Conservation (phyloP, 2,888 invertebrate species). For the Dinocampus coccinellae region DNA sequence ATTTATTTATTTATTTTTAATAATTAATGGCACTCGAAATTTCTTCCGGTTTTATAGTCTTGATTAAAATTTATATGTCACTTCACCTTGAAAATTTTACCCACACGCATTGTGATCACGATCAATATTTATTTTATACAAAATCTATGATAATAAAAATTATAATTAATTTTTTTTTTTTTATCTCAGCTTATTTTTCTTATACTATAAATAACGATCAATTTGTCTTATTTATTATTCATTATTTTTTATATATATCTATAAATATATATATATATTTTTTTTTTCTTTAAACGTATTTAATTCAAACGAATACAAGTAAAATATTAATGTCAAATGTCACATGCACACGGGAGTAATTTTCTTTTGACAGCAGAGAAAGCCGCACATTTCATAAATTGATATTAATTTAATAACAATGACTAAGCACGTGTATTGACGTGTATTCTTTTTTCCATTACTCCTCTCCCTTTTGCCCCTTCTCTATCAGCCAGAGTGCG, state of each 20-base stretch:
- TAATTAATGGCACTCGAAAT: constrained; percentile 2
- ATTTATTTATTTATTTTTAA: neutral
- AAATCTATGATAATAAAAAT: constrained; percentile 11
- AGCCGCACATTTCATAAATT: constrained; percentile 40
- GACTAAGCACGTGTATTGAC: constrained; percentile 40
- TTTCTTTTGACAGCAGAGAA: constrained; percentile 39
- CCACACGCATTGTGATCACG: constrained; percentile 1
- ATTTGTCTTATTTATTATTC: neutral
- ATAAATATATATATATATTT: too few species aligned
- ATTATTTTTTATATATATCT: neutral
- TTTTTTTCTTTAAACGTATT: too few species aligned
- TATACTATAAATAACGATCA: neutral
- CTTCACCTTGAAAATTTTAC: constrained; percentile 26
- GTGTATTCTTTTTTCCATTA: constrained; percentile 28
- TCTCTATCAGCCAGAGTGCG: too few species aligned
- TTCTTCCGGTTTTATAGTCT: neutral
- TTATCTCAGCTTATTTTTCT: neutral
- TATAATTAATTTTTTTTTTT: neutral
- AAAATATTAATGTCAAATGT: neutral
- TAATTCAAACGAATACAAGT: neutral
- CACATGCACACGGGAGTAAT: constrained; percentile 22
- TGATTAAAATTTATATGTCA: constrained; percentile 20
- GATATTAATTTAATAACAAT: constrained; percentile 47
- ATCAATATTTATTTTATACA: neutral
- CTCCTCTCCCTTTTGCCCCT: too few species aligned